Conservation (phyloP, 2,113 vertebrate genomes). For the Nothocercus julius region DNA sequence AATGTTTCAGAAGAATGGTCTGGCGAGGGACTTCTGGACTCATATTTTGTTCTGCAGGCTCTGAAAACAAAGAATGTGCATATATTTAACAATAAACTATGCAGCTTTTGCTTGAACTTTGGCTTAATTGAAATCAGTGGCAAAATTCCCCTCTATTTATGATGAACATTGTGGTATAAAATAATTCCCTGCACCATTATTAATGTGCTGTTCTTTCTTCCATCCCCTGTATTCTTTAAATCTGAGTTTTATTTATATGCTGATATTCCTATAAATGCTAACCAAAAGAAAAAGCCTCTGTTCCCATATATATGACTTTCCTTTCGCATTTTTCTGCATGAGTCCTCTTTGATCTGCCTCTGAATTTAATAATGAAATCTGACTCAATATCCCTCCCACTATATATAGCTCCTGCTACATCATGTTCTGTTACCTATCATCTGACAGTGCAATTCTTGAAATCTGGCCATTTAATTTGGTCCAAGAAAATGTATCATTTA, state of each 20-base stretch:
- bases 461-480: constrained; percentile 62
- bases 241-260: constrained; percentile 53
- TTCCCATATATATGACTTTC: constrained; percentile 41
- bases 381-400: constrained; percentile 38
- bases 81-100: constrained; percentile 39
- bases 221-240: constrained; percentile 31
- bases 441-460: constrained; percentile 65
- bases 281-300: constrained; percentile 25
- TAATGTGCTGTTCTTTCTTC: constrained; percentile 48
- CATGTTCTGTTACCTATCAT: constrained; percentile 63
- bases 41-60: constrained; percentile 74
- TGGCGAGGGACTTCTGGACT: constrained; percentile 73
- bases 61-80: constrained; percentile 73
- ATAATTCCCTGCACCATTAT: background rate
- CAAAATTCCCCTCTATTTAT: constrained; percentile 49
- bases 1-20: constrained; percentile 72
- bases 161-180: constrained; percentile 33
- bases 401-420: constrained; percentile 53
- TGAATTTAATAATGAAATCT: constrained; percentile 50
- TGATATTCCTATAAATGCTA: constrained; percentile 44
- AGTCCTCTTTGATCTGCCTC: constrained; percentile 58
- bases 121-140: constrained; percentile 57
- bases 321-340: constrained; percentile 48
- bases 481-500: constrained; percentile 63
- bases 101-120: constrained; percentile 14